phyloP scores from a whole-genome alignment of 2,888 invertebrate genomes.

The Parelbella ahira region DNA sequence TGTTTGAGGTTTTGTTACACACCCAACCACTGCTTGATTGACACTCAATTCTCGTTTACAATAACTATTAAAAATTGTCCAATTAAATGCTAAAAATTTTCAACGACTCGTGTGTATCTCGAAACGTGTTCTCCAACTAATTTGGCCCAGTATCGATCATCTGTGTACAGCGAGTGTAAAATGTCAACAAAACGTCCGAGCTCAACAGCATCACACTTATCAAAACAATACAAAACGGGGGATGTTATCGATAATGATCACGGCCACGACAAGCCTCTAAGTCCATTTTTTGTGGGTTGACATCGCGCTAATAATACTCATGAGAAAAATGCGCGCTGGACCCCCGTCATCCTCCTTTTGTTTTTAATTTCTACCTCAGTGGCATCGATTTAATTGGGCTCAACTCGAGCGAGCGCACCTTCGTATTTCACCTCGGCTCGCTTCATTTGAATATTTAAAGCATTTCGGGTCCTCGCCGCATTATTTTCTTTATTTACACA shows the following conservation, averaged over 20 bases:
- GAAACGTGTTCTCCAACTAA: conserved; percentile 23
- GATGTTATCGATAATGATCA: conserved; percentile 76
- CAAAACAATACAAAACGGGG: conserved; percentile 79
- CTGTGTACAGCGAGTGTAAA: conserved; percentile 58
- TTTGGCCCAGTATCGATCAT: conserved; percentile 55
- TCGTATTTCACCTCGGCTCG: conserved; percentile 78
- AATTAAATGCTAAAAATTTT: no score
- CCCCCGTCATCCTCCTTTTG: conserved; percentile 77
- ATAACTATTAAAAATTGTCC: conserved; percentile 18
- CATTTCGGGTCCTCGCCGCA: conserved; percentile 71
- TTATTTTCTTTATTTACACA: conserved; percentile 79
- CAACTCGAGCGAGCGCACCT: conserved; percentile 77
- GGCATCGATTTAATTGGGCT: conserved; percentile 81
- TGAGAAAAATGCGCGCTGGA: conserved; percentile 77
- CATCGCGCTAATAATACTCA: conserved; percentile 81
- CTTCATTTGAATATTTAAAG: conserved; percentile 81
- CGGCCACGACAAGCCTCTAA: conserved; percentile 70
- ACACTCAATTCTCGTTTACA: conserved; percentile 36
- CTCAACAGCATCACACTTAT: conserved; percentile 65
- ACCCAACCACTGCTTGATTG: conserved; percentile 49
- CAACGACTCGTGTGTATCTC: conserved; percentile 4
- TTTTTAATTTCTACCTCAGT: conserved; percentile 81
- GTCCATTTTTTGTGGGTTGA: conserved; percentile 76
- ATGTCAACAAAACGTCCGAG: conserved; percentile 66
- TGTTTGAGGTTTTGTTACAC: conserved; percentile 60